Evolutionary conservation across 2,113 vertebrate genomes (phyloP).

Genomic region (Gnathonemus longibarbis): DNA sequence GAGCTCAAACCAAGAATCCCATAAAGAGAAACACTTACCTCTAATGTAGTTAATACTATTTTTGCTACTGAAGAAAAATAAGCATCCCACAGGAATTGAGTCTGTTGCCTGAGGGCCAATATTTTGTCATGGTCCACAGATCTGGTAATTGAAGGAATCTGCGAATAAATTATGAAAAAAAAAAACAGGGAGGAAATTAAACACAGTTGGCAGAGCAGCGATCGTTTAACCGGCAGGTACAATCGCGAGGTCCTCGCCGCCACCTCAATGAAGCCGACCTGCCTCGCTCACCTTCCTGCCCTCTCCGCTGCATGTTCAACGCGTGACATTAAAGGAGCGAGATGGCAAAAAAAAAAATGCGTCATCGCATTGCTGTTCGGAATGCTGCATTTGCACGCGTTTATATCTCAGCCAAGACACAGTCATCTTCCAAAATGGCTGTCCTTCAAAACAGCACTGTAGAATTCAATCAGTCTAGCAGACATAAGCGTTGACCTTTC

Average conservation of each 20-base stretch:
- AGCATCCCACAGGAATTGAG: slow-evolving; percentile 69
- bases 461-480: background rate
- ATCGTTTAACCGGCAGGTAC: slow-evolving; percentile 32
- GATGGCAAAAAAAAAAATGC: background rate
- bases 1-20: background rate
- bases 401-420: background rate
- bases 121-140: slow-evolving; percentile 60
- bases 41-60: slow-evolving; percentile 68
- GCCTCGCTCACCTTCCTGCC: background rate
- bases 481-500: background rate
- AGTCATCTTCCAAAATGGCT: background rate
- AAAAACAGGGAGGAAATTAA: slow-evolving; percentile 5
- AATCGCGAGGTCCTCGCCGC: slow-evolving; percentile 20
- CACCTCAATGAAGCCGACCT: background rate
- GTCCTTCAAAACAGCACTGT: background rate
- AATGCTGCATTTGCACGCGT: background rate
- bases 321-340: background rate
- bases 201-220: slow-evolving; percentile 11
- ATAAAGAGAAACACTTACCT: slow-evolving; percentile 48
- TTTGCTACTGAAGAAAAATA: slow-evolving; percentile 70
- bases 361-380: background rate
- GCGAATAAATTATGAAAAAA: slow-evolving; percentile 29
- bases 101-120: slow-evolving; percentile 61
- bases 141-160: slow-evolving; percentile 64
- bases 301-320: background rate